These are phyloP conservation scores for Volucella inanis DNA, from an alignment of 2,888 invertebrate species.

Conservation along the genomic window DNA sequence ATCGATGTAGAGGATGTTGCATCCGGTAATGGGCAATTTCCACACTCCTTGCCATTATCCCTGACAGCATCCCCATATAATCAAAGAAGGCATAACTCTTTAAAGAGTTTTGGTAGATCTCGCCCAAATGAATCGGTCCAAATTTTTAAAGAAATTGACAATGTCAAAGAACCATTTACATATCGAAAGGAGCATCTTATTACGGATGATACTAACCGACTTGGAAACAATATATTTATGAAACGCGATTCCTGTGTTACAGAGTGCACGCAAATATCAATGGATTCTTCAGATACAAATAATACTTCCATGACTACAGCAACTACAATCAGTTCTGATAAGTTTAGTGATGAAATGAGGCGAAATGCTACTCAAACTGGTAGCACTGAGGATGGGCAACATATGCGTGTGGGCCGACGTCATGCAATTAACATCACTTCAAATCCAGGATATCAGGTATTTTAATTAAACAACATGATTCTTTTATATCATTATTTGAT, in stretches of 20 bases:
- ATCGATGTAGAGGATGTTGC: conserved; percentile 32
- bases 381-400: conserved; percentile 34
- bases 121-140: conserved; percentile 40
- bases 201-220: conserved; percentile 56
- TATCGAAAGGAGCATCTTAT: conserved; percentile 62
- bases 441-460: conserved; percentile 83
- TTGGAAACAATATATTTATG: conserved; percentile 71
- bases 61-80: conserved; percentile 76
- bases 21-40: conserved; percentile 55
- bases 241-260: conserved; percentile 82
- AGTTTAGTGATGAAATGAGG: conserved; percentile 64
- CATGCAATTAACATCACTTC: conserved; percentile 83
- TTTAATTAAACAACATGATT: background rate
- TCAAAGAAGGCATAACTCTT: conserved; percentile 74
- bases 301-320: conserved; percentile 80
- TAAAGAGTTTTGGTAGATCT: conserved; percentile 41
- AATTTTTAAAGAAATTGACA: conserved; percentile 38
- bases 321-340: conserved; percentile 80
- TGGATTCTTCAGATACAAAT: conserved; percentile 80
- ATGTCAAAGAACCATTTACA: conserved; percentile 54
- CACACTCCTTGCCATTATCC: conserved; percentile 77
- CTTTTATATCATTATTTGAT: background rate
- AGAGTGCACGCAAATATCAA: conserved; percentile 82
- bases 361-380: conserved; percentile 44
- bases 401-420: conserved; percentile 77